A percentile compares a stretch with the other conserved stretches of the same genome.
phyloP scores from a whole-genome alignment of 2,797 vertebrate genomes.

The Paguma larvata region DNA sequence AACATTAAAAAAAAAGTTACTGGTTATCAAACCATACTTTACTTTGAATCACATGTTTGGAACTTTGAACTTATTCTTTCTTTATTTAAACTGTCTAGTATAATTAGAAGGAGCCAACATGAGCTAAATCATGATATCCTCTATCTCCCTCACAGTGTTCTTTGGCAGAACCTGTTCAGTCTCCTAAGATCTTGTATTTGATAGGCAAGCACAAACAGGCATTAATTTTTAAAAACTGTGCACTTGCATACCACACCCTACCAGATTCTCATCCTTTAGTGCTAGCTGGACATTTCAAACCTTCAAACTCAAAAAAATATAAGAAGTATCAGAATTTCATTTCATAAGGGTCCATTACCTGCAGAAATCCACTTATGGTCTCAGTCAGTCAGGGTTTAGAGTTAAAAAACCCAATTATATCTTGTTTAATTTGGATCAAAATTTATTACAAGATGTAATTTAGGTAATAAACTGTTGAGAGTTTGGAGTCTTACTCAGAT shows the following conservation, averaged over 20 bases:
- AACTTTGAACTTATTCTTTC: neutral
- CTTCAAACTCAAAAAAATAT: neutral
- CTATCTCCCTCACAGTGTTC: neutral
- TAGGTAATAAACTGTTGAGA: neutral
- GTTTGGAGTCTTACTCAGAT: neutral
- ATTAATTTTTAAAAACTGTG: neutral
- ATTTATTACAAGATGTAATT: neutral
- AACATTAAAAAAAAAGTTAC: neutral
- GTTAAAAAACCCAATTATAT: neutral
- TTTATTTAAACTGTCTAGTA: neutral
- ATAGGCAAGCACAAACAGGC: neutral
- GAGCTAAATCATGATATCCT: neutral
- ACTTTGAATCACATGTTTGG: neutral
- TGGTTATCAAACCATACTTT: neutral
- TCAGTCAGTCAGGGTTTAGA: neutral
- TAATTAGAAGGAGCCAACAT: neutral
- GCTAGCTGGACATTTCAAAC: neutral
- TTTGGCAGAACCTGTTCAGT: neutral
- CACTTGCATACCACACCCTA: neutral
- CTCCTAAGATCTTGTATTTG: neutral
- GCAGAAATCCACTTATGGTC: neutral
- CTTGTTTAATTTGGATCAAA: neutral
- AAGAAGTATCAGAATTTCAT: neutral
- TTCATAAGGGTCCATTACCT: neutral
- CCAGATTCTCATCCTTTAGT: neutral